phyloP scores from a whole-genome alignment of 2,797 vertebrate genomes.

The Acropternis orthonyx region DNA sequence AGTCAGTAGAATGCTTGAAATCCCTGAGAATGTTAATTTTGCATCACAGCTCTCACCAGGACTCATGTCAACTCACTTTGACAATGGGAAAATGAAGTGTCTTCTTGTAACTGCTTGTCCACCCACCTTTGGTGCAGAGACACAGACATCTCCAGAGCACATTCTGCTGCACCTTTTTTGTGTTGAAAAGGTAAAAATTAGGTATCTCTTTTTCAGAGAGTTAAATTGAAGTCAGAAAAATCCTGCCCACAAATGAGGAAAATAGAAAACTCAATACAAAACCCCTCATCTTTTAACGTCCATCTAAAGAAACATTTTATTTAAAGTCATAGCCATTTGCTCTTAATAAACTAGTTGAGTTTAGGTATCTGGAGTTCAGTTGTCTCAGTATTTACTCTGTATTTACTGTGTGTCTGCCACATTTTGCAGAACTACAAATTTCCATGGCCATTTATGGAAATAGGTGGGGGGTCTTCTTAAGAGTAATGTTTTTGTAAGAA shows the following conservation, averaged over 20 bases:
- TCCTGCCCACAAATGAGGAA: neutral
- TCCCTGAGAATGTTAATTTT: neutral
- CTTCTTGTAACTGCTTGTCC: neutral
- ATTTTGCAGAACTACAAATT: neutral
- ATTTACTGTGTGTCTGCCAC: neutral
- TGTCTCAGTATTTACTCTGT: neutral
- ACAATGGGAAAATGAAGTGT: neutral
- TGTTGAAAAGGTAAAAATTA: neutral
- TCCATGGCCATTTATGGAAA: neutral
- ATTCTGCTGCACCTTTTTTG: neutral
- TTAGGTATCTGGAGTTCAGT: neutral
- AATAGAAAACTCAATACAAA: accelerated
- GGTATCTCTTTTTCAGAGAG: neutral
- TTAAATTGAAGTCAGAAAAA: neutral
- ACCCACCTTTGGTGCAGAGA: neutral
- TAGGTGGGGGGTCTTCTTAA: neutral
- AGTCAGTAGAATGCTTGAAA: neutral
- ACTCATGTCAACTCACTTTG: neutral
- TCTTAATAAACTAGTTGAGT: neutral
- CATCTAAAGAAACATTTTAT: neutral
- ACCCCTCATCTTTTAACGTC: neutral
- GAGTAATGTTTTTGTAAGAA: neutral
- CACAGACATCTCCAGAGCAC: neutral
- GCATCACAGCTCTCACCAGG: neutral
- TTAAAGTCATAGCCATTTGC: neutral